Evolutionary conservation across 2,797 vertebrate species (phyloP), one percentile per base, ranked within the genome.

Genomic region (Hapalemur alaotrensis): DNA sequence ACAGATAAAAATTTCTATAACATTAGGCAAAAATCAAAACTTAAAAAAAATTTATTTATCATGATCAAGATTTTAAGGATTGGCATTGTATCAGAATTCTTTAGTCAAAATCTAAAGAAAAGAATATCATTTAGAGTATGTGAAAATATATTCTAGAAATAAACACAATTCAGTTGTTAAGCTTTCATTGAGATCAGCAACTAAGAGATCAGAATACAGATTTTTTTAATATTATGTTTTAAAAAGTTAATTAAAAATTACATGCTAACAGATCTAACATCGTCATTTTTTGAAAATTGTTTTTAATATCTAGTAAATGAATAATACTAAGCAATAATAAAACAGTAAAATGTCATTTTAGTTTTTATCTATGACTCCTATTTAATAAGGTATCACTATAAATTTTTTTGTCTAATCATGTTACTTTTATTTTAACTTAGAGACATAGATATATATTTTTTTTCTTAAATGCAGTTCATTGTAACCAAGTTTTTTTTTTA

Each of bases 291-390:
- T 80, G 75, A n/a, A 96, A 96, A 95, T 95, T 91, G 7, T 46
- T 91, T 93, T 4, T 82, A 87, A n/a, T 94, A 98, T 96, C 83
- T 96, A 82, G 92, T 95, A 50, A 98, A 90, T 72, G 23, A 69
- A 96, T 46, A 70, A 48, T 65, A 88, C 92, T 85, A 93, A 90
- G 65, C 17, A 87, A 35, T 73, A 95, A 86, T 46, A 87, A 96
- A 95, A 93, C 13, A 94, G 52, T 73, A 97, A 96, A 61, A 94
- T 46, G 86, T 10, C 46, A 82, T 97, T 98, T 96, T 30, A 4
- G 65, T 97, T 97, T 96, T 95, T 25, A 78, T 89, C 54, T 82
- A 50, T 88, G 81, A 23, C 7, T 98, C 69, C 61, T 79, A 79
- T 91, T 93, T 87, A 73, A n/a, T 94, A 91, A 82, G 30, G 7